Evolutionary conservation across 2,888 invertebrate species (phyloP).

Genomic region (Boloria euphrosyne): DNA sequence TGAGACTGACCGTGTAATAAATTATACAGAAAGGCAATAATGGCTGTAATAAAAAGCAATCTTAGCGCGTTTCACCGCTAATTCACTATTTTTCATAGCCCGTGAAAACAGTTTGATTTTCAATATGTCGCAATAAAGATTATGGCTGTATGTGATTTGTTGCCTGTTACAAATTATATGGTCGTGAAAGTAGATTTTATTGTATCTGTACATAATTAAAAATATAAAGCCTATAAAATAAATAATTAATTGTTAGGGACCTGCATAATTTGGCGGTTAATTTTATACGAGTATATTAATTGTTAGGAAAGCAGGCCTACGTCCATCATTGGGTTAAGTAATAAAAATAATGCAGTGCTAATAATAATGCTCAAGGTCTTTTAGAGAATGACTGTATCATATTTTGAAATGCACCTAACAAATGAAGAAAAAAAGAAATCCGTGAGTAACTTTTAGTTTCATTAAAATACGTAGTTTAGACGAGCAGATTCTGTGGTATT

Average conservation of each 20-base stretch:
- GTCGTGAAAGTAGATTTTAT: not conserved
- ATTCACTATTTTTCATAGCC: constrained; percentile 41
- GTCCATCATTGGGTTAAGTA: too few relatives aligned
- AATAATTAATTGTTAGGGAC: too few relatives aligned
- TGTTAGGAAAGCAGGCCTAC: too few relatives aligned
- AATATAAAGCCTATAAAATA: too few relatives aligned
- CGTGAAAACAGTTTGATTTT: constrained; percentile 31
- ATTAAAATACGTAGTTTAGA: constrained; percentile 13
- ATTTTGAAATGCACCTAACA: not conserved
- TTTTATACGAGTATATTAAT: too few relatives aligned
- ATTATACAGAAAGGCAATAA: constrained; percentile 45
- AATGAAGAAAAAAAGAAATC: constrained; percentile 1
- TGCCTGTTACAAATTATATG: not conserved
- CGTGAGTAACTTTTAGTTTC: not conserved
- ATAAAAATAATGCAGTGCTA: too few relatives aligned
- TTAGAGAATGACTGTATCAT: not conserved
- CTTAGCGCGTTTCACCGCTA: constrained; percentile 41
- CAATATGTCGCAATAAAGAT: constrained; percentile 18
- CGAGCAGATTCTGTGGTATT: constrained; percentile 12
- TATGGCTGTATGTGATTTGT: constrained; percentile 1
- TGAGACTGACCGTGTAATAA: constrained; percentile 43
- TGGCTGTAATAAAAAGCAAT: constrained; percentile 46
- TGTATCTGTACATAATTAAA: not conserved
- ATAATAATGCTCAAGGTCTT: too few relatives aligned
- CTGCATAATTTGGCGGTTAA: too few relatives aligned